Evolutionary conservation across 2,888 invertebrate species (phyloP), one percentile per base, ranked within the genome.

Genomic region (Idaea biselata): DNA sequence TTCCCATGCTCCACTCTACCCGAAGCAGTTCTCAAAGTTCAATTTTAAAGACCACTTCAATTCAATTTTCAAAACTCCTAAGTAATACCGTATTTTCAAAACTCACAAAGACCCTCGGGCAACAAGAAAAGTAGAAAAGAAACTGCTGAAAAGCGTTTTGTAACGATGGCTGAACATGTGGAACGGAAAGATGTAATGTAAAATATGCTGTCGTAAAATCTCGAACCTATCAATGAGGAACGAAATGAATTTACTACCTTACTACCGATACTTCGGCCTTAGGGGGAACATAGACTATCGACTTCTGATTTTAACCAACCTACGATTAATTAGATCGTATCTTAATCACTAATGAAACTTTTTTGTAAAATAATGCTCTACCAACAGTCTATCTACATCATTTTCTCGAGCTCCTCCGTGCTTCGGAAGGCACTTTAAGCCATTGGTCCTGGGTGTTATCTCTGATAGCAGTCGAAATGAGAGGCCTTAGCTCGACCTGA

Each of bases 221-320:
- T 55, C 64, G 62, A 63, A 62, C 55, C 59, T 62, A 65, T 66
- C 60, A 58, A 63, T 73, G 70, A 72, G 63, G 63, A 64, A 60
- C 63, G 59, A 58, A 72, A 73, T 71, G 64, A 70, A 67, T 73
- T 71, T 69, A 44, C 44, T 44, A 44, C 44, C 44, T 25, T 25
- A 44, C 44, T 44, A 44, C 44, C 11, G 11, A 11, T 44, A 44
- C 44, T 44, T 44, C 11, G 11, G 44, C 44, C 44, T 25, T 25
- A 25, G 25, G 44, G 44, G 44, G 8, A 14, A 44, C 8, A 44
- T 14, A 44, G 11, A 44, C 44, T 44, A 44, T 44, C 14, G 3
- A 2, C 14, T 8, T 8, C 14, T 11, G 3, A 2, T 44, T 14
- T 44, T 14, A 14, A 14, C 44, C 11, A 8, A 44, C 44, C 6